Percentiles rank a stretch among this genome's conserved stretches.
These are phyloP conservation scores for Parazoanthus darwini DNA, from an alignment of 92 coral and sea anemone species.

Conservation along the genomic window DNA sequence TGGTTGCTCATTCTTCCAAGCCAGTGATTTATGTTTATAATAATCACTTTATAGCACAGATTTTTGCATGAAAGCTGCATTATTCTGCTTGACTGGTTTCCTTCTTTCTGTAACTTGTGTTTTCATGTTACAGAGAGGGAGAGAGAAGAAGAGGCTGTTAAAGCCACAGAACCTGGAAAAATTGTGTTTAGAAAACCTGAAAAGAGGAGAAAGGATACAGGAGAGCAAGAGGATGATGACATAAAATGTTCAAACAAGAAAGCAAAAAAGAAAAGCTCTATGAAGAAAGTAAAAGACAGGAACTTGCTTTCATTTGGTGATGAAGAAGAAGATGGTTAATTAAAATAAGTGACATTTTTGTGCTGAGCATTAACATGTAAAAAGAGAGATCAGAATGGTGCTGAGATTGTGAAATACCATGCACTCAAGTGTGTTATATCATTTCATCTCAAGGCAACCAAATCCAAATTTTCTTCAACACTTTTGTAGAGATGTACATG, in stretches of 20 bases:
- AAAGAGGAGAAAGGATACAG: conserved; percentile 75
- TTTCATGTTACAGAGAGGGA: conserved; percentile 27
- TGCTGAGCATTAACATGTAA: no score
- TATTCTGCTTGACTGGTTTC: background rate
- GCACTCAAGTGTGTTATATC: no score
- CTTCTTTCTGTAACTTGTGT: background rate
- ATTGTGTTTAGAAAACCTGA: conserved; percentile 85
- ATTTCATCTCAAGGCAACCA: no score
- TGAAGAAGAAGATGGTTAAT: conserved; percentile 30
- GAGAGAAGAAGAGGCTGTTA: conserved; percentile 20
- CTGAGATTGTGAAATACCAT: no score
- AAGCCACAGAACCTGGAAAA: conserved; percentile 66
- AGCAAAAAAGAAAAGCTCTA: conserved; percentile 59
- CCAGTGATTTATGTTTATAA: no score
- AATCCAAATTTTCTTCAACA: no score
- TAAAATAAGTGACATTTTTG: no score
- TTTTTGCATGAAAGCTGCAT: no score
- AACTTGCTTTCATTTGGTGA: conserved; percentile 84
- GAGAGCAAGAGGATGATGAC: conserved; percentile 44
- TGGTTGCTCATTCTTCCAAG: no score
- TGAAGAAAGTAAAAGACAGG: conserved; percentile 78
- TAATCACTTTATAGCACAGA: no score
- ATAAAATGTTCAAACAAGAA: conserved; percentile 60
- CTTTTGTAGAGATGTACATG: no score
- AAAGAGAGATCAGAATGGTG: no score